Conservation (phyloP, 2,888 invertebrate genomes). For the Caenorhabditis panamensis region DNA sequence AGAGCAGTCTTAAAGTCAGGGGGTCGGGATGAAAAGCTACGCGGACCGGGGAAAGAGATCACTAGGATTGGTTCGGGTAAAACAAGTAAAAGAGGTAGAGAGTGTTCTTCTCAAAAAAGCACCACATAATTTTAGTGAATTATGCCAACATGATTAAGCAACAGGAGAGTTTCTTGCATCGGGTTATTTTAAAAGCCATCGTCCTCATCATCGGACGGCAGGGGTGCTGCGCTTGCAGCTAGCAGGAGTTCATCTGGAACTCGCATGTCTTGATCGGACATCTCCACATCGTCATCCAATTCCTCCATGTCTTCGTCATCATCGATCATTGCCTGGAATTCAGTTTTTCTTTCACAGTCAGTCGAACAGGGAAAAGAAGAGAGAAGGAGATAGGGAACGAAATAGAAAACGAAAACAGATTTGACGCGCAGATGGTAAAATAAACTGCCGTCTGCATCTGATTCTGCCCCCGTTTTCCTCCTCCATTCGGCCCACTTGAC, state of each 20-base stretch:
- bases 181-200: neutral
- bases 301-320: conserved; percentile 7
- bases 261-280: neutral
- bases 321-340: neutral
- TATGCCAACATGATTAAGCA: neutral
- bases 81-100: conserved; percentile 1
- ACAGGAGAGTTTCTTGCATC: neutral
- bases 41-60: conserved; percentile 14
- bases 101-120: neutral
- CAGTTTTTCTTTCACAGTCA: conserved; percentile 26
- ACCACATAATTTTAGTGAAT: neutral
- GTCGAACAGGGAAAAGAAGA: conserved; percentile 18
- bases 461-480: conserved; percentile 19
- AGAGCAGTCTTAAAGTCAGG: neutral
- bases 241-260: conserved; percentile 7
- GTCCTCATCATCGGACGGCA: conserved; percentile 37
- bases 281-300: conserved; percentile 12
- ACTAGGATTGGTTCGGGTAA: neutral
- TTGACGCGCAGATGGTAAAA: conserved; percentile 21
- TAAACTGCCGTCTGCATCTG: conserved; percentile 15
- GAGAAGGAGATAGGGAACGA: neutral
- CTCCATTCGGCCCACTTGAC: conserved; percentile 24
- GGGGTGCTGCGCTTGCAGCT: conserved; percentile 29
- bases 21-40: conserved; percentile 1
- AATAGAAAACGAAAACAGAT: conserved; percentile 18